phyloP scores from a whole-genome alignment of 30 jellyfish, hydroid and myxozoan species.

The Hydractinia symbiolongicarpus region DNA sequence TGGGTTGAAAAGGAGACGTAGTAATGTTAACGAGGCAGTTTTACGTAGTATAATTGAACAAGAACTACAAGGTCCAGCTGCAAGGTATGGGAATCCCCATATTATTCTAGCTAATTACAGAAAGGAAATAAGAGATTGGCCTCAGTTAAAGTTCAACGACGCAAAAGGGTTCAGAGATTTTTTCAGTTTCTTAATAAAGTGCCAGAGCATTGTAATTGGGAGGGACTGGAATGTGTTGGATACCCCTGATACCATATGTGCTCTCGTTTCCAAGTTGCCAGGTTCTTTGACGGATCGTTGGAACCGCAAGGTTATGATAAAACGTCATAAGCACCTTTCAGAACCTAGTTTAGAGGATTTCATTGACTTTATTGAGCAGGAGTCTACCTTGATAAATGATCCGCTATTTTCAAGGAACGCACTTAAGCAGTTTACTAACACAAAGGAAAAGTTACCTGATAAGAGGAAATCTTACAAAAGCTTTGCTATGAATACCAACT shows the following conservation, averaged over 20 bases:
- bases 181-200: background rate
- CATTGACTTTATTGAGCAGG: conserved; percentile 23
- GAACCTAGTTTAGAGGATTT: conserved; percentile 4
- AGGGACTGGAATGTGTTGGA: conserved; percentile 4
- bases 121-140: background rate
- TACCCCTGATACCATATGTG: conserved; percentile 12
- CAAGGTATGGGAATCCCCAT: background rate
- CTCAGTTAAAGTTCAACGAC: background rate
- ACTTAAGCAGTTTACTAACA: background rate
- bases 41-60: no score
- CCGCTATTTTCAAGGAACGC: conserved; percentile 28
- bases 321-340: background rate
- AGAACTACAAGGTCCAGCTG: no score
- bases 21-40: no score
- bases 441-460: background rate
- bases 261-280: conserved; percentile 24
- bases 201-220: background rate
- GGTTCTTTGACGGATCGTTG: conserved; percentile 18
- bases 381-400: conserved; percentile 25
- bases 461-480: background rate
- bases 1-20: no score
- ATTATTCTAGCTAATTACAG: background rate
- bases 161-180: background rate
- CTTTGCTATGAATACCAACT: no score
- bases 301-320: conserved; percentile 13